Evolutionary conservation across 2,888 invertebrate species (phyloP), one percentile per base, ranked within the genome.

Genomic region (Oligia strigilis): DNA sequence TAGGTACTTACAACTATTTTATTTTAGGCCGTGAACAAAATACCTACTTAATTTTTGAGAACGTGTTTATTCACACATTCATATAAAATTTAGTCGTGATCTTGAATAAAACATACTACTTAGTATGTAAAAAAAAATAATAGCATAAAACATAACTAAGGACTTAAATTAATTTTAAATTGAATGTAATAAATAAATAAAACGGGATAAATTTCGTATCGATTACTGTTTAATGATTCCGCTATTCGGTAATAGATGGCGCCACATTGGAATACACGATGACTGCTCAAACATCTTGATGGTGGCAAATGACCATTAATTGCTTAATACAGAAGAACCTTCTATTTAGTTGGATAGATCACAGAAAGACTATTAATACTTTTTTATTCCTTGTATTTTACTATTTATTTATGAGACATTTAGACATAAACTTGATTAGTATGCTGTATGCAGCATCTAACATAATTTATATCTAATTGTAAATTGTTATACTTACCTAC

Each of bases 191-290:
- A 1, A 40, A 46, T 23, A 23, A 46, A 72, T 5, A 23, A 29
- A 29, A 66, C 1, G 0, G 14, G 0, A 29, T 60, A 40, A 40
- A 60, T 1, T 58, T 66, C 2, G 8, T 67, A 79, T 88, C 65
- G 86, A 88, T 88, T 80, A 75, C 65, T 78, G 4, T 55, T 23
- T 19, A 60, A 11, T 80, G 49, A 65, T 91, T 87, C 78, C 5
- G 87, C 95, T 94, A 94, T 91, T 93, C 91, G 72, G 58, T 86
- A 86, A 91, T 23, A 95, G 96, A 94, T 95, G 96, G 94, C 96
- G 93, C 79, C 81, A 76, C 82, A 66, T 62, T 52, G 8, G 8
- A 67, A 52, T 1, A 74, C 17, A 49, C 5, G 4, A 40, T 5
- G 17, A 23, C 1, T 58, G 19, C 14, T 52, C 23, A 52, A 43